Evolutionary conservation across 2,113 vertebrate species (phyloP), one percentile per base, ranked within the genome.

Genomic region (Galbula dea): DNA sequence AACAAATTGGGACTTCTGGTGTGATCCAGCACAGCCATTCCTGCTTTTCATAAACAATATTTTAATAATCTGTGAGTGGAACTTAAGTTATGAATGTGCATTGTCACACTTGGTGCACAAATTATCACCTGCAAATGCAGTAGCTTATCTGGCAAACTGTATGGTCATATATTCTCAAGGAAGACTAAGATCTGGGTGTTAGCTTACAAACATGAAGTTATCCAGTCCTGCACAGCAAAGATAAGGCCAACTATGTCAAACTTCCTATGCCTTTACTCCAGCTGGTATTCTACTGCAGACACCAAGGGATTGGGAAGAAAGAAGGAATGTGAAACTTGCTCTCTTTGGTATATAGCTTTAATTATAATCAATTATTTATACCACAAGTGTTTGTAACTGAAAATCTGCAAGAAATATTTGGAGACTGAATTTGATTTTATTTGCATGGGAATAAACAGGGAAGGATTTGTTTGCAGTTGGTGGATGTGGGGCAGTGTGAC

Each of bases 101-200:
- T 61, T 2, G 32, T 86, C 75, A 86, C 65, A 77, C 24, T 89
- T 76, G 39, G 46, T 74, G 75, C 19, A 63, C 74, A 45, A 59
- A 78, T 93, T 95, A 96, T 83, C 95, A 94, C 80, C 89, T 83
- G 48, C 68, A 93, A 91, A 89, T 37, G 59, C 36, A 89, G 72
- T 49, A 80, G 72, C 23, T 96, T 95, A 91, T 96, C 94, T 91
- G 48, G 59, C 36, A 89, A 89, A 77, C 30, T 80, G 57, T 61
- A 83, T 1, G 11, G 75, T 67, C 17, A 9, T 83, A 10, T 83
- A 86, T 88, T 90, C 82, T 67, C 20, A 41, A 91, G 75, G 39
- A 94, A 89, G 72, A 92, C 37, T 88, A 91, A 91, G 87, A 95
- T 94, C 87, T 91, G 91, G 91, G 87, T 93, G 93, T 95, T 95